Conservation (phyloP, 2,113 vertebrate genomes). For the Tragelaphus scriptus region DNA sequence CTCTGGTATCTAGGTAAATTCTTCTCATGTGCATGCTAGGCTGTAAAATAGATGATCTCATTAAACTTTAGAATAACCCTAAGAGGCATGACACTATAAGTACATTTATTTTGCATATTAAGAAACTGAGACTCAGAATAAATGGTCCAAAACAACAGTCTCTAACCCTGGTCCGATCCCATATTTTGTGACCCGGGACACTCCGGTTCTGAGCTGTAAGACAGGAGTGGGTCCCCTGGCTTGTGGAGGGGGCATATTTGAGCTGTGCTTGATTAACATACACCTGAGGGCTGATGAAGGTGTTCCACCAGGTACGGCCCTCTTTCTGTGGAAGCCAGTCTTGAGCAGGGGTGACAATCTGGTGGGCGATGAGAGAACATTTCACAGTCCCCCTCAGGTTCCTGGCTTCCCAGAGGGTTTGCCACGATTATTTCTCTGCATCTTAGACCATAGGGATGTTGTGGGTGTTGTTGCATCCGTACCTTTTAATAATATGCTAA, state of each 20-base stretch:
- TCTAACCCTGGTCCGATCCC: background rate
- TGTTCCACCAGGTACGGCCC: rapidly evolving
- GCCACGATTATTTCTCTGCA: background rate
- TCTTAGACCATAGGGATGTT: background rate
- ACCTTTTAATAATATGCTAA: background rate
- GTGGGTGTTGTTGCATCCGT: rapidly evolving
- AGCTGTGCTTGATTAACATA: background rate
- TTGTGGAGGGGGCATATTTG: background rate
- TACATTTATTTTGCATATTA: background rate
- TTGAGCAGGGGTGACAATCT: background rate
- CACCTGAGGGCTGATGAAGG: background rate
- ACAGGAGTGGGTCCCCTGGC: too few relatives aligned
- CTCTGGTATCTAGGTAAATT: background rate
- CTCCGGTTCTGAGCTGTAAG: background rate
- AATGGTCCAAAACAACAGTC: background rate
- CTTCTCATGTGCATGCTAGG: background rate
- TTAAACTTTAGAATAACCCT: background rate
- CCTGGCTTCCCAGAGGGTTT: background rate
- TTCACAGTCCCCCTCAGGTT: background rate
- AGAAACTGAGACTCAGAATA: background rate
- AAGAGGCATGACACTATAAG: background rate
- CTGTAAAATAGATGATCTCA: background rate
- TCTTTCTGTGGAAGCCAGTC: background rate
- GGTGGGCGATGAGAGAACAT: background rate
- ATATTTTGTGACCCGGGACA: rapidly evolving